Evolutionary conservation across 2,797 vertebrate species (phyloP).

Genomic region (Gymnoscopelus microlampas): DNA sequence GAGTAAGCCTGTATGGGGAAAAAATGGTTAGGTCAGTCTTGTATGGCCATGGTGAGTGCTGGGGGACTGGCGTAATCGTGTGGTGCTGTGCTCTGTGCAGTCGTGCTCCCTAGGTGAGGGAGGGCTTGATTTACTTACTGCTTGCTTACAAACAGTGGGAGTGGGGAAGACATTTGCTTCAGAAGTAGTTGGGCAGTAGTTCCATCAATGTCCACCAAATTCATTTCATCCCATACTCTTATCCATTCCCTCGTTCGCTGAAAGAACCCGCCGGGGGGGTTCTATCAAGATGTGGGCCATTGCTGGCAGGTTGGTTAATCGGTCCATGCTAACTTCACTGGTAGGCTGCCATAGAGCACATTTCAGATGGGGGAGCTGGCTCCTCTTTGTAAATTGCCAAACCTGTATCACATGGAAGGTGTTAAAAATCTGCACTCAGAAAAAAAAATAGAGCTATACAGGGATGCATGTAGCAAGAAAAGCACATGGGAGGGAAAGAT

Average conservation of each 20-base stretch:
- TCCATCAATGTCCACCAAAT: slow-evolving; percentile 72
- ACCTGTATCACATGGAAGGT: slow-evolving; percentile 96
- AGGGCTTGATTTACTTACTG: slow-evolving; percentile 80
- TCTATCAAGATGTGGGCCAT: slow-evolving; percentile 64
- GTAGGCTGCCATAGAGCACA: slow-evolving; percentile 85
- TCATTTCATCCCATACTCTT: slow-evolving; percentile 76
- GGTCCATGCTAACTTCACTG: slow-evolving; percentile 37
- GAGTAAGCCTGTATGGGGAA: slow-evolving; percentile 41
- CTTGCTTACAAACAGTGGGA: slow-evolving; percentile 73
- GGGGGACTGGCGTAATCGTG: slow-evolving; percentile 52
- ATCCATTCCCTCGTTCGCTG: slow-evolving; percentile 68
- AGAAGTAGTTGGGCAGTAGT: slow-evolving; percentile 52
- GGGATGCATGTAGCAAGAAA: slow-evolving; percentile 63
- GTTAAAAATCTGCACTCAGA: slow-evolving; percentile 74
- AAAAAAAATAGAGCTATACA: slow-evolving; percentile 60
- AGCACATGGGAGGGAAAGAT: slow-evolving; percentile 49
- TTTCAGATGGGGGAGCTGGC: slow-evolving; percentile 88
- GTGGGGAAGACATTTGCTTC: slow-evolving; percentile 66
- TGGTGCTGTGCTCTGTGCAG: slow-evolving; percentile 69
- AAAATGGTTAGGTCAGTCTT: slow-evolving; percentile 58
- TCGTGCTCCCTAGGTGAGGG: slow-evolving; percentile 60
- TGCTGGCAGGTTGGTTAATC: slow-evolving; percentile 44
- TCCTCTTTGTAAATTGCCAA: slow-evolving; percentile 92
- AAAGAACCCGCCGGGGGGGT: slow-evolving; percentile 67
- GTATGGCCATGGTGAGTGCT: slow-evolving; percentile 69